Evolutionary conservation across 1,140 invertebrate species (phyloP).

Genomic region (Zaprionus lachaisei): DNA sequence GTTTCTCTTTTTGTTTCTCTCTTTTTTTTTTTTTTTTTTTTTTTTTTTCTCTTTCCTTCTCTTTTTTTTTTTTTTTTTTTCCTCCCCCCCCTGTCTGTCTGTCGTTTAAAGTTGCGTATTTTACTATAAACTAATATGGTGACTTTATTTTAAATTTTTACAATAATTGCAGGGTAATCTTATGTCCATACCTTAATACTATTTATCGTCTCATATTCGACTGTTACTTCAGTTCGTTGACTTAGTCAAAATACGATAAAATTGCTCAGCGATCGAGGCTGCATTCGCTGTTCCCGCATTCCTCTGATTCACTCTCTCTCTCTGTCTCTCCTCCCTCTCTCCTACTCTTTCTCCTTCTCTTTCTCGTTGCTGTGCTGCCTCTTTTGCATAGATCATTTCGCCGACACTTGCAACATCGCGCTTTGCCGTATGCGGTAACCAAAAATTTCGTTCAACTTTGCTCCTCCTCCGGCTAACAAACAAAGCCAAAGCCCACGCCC

Average conservation of each 20-base stretch:
- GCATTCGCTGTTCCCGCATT: neutral
- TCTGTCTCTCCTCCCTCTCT: neutral
- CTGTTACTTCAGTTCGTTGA: neutral
- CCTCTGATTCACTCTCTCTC: neutral
- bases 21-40: no score
- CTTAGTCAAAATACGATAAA: neutral
- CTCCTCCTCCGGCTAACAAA: conserved; percentile 12
- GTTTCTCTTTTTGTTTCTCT: no score
- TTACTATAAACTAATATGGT: neutral
- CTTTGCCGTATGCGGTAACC: conserved; percentile 16
- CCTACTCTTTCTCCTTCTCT: neutral
- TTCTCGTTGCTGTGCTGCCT: neutral
- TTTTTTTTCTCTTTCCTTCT: no score
- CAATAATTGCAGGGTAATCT: neutral
- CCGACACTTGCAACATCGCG: neutral
- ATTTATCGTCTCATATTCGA: neutral
- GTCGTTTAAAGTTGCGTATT: no score
- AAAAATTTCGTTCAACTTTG: conserved; percentile 12
- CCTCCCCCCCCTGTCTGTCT: no score
- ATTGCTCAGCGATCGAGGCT: neutral
- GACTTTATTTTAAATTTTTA: neutral
- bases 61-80: no score
- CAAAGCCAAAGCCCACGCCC: conserved; percentile 14
- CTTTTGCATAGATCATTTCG: neutral
- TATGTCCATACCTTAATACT: neutral